Base-by-base conservation (phyloP, 2,888 invertebrate genomes). In the Synergus laeviventris region DNA sequence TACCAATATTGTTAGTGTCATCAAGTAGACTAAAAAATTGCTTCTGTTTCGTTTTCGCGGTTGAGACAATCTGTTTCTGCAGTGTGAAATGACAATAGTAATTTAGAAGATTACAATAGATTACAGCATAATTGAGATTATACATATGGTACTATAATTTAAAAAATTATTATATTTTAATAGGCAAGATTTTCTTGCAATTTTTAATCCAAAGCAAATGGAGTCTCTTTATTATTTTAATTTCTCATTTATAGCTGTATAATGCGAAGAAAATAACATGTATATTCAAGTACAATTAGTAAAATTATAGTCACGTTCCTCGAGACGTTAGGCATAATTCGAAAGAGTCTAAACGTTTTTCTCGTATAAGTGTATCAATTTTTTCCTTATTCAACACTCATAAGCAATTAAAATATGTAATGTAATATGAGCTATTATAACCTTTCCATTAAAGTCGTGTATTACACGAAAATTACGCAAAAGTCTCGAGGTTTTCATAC, bases 241-340 rank as follows among this genome's bases (percentile, higher is more conserved):
- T 54, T 18, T 54, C 9, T 11, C 54, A 18, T 54, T n/a, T 3
- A n/a, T 54, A 18, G 54, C 9, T 0, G 3, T 54, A 54, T 54
- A 18, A 54, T 18, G 54, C 8, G 18, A 18, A n/a, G 2, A 54
- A 49, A 54, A n/a, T 8, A 18, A 54, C 4, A 18, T 8, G 18
- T 49, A 49, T 18, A 54, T 54, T 18, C 49, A 18, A 42, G 16
- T 45, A 54, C 54, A 18, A 54, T 54, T 18, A 54, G 9, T 49
- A 70, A 74, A 74, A 76, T 74, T 64, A 76, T 61, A 74, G 56
- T 59, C 61, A 74, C 39, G 21, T 21, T 21, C 18, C 9, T 36
- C 31, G 31, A 74, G 31, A 56, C 16, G 36, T 31, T 54, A 73
- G 54, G 31, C 39, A 24, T 62, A 74, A 76, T 74, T 76, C 59